Percentiles rank a stretch among this genome's conserved stretches.
Conservation (phyloP, 1,140 invertebrate genomes). For the Tigriopus japonicus region DNA sequence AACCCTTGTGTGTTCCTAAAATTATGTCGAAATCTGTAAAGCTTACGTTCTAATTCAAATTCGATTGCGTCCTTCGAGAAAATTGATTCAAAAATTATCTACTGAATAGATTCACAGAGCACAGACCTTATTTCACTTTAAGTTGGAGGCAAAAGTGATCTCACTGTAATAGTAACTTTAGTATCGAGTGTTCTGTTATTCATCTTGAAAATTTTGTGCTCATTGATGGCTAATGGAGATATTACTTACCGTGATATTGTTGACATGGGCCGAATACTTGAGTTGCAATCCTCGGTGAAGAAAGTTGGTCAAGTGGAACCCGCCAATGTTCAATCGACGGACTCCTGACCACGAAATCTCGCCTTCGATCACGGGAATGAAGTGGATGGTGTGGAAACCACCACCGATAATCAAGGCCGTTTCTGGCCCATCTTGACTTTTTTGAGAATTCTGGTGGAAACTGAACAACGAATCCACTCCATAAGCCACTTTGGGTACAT, state of each 20-base stretch:
- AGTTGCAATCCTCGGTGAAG: slow-evolving; percentile 76
- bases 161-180: no score
- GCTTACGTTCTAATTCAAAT: no score
- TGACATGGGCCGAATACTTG: slow-evolving; percentile 77
- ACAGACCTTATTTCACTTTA: no score
- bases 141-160: no score
- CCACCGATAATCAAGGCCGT: slow-evolving; percentile 57
- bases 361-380: slow-evolving; percentile 49
- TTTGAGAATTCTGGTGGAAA: slow-evolving; percentile 44
- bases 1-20: no score
- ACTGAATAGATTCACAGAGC: no score
- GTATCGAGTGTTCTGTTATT: no score
- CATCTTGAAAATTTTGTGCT: no score
- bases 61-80: no score
- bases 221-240: no score
- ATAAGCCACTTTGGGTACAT: slow-evolving; percentile 61
- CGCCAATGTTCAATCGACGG: slow-evolving; percentile 36
- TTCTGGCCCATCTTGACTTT: slow-evolving; percentile 18
- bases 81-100: no score
- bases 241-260: slow-evolving; percentile 71
- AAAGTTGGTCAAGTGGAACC: slow-evolving; percentile 62
- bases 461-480: slow-evolving; percentile 72
- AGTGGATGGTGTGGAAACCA: slow-evolving; percentile 69
- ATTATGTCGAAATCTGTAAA: no score
- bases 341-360: slow-evolving; percentile 21